These are phyloP conservation scores for Edolisoma coerulescens DNA, from an alignment of 2,113 vertebrate species.

Conservation along the genomic window DNA sequence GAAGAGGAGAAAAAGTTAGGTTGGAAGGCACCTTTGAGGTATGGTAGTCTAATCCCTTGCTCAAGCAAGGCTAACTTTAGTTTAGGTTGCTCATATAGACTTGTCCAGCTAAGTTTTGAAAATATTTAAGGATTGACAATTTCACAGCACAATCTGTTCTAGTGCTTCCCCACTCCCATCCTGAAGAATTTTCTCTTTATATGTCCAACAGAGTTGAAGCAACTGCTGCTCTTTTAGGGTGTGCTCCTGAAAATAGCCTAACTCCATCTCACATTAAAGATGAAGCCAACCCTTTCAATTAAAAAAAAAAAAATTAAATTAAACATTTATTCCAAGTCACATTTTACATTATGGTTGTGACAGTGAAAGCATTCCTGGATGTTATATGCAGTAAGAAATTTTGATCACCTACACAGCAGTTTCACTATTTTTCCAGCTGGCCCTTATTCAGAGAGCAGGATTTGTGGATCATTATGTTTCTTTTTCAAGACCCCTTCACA, in stretches of 20 bases:
- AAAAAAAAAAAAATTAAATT: neutral
- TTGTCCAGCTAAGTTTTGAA: neutral
- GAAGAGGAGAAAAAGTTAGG: neutral
- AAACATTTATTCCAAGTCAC: neutral
- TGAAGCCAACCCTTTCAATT: neutral
- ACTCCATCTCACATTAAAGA: neutral
- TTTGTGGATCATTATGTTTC: accelerated
- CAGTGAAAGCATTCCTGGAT: neutral
- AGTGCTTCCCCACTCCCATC: neutral
- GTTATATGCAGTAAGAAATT: neutral
- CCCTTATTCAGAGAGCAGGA: neutral
- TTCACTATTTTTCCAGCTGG: neutral
- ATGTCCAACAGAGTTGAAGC: neutral
- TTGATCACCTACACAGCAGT: neutral
- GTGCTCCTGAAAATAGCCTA: neutral
- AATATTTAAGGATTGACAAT: neutral
- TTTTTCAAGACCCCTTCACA: neutral
- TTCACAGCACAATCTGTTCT: neutral
- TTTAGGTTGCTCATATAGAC: neutral
- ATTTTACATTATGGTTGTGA: neutral
- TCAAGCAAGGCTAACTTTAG: neutral
- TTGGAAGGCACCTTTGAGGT: neutral
- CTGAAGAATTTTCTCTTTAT: neutral
- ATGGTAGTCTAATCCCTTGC: neutral
- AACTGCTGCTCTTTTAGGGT: neutral